Evolutionary conservation across 2,113 vertebrate species (phyloP), one percentile per base, ranked within the genome.

Genomic region (Passer montanus): DNA sequence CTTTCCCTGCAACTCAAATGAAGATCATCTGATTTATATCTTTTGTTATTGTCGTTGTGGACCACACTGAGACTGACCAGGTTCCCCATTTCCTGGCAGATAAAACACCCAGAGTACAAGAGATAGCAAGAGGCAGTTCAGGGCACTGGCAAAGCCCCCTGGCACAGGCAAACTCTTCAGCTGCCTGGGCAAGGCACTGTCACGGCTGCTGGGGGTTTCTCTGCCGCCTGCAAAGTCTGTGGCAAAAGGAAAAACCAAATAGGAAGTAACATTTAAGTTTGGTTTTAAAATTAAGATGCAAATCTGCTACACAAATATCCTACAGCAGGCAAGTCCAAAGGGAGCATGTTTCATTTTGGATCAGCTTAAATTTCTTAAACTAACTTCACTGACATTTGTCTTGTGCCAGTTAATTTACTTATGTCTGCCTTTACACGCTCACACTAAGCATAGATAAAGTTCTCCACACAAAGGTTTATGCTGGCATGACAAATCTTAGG

Each of bases 211-310:
- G 52, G 49, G 58, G 58, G 5, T 27, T 79, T 75, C 91, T 60
- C 52, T 41, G 80, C 52, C 0, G 0, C 62, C 52, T 64, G n/a
- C 35, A 0, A 72, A 44, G 33, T 15, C 73, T 0, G 0, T 35
- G 66, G 78, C 53, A 93, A 89, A 91, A 94, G 13, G 49, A 17
- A 50, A 95, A 83, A 55, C 39, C 87, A 85, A 87, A 91, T 7
- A 82, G 43, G 50, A 83, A 56, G 41, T 89, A 95, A 89, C 70
- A 89, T 95, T 94, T 94, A 95, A 89, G 89, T 88, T 91, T 58
- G 43, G 49, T 73, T 94, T 91, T 85, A 95, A 95, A 96, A 95
- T 89, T 87, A 95, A 95, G 93, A 96, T 94, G 87, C 93, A 96
- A 90, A 93, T 93, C 90, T 90, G 75, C 59, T 94, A 59, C 85